Evolutionary conservation across 2,113 vertebrate genomes (phyloP), one percentile per base, ranked within the genome.

Genomic region (Rhadina sibilatrix): DNA sequence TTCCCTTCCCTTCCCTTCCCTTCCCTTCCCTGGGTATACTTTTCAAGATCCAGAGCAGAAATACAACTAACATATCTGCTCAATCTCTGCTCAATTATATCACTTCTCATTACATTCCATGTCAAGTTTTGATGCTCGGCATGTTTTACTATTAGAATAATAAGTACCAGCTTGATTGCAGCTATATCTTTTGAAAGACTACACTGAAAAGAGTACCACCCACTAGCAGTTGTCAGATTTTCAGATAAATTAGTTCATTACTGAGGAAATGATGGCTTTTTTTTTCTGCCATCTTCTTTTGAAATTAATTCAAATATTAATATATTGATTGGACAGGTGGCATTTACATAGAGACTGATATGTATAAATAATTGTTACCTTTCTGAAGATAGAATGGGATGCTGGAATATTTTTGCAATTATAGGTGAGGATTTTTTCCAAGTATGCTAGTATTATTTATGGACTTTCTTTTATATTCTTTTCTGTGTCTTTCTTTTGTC

Each of bases 271-370:
- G 14, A 92, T 35, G 83, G 37, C 15, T 54, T 65, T 95, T 91
- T 54, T 96, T 84, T 59, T 76, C 61, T 93, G 71, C 79, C 42
- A 83, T 81, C 68, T 70, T 88, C 88, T 90, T 92, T 92, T 93
- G 88, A 96, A 89, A 86, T 91, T 93, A 95, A 93, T 94, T 97
- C 92, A 94, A 95, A 93, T 96, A 96, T 97, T 96, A 95, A 94
- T 94, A 89, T 95, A 93, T 92, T 93, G 68, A 93, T 93, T 94
- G 83, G 90, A 96, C 95, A 94, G 88, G 90, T 96, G 86, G 85
- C 76, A 96, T 92, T 95, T 96, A 93, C 90, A 86, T 37, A 83
- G 63, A 93, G 54, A 93, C 63, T 95, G 88, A 95, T 95, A 94
- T 10, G 64, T 90, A 88, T 93, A 94, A 96, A 88, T 96, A 96